Base-by-base conservation (phyloP, 2,888 invertebrate genomes). In the Pollenia angustigena region DNA sequence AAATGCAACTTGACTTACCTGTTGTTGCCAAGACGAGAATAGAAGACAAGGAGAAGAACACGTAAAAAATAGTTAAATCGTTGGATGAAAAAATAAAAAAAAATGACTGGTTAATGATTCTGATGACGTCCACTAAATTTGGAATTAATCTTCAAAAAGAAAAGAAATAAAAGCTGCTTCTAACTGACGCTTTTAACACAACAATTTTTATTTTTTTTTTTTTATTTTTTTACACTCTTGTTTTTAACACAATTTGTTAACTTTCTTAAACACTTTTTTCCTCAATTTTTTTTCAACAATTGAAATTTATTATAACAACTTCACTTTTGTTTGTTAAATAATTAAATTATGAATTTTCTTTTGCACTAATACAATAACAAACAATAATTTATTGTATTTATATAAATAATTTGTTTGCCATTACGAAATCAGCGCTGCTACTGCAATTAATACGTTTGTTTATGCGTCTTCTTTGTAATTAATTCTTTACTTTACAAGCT, bases 1-100 rank as follows among this genome's bases (percentile, higher is more conserved):
- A 54, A 52, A 52, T 81, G 64, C 72, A 81, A 81, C 75, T 60
- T 64, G 62, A 84, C 87, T 84, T 87, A 87, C 87, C 87, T 87
- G 87, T 87, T 84, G 78, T 84, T 86, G 60, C 76, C 81, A 84
- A 87, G 66, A 71, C 71, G 44, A 50, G 80, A 69, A 44, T 62
- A 48, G 58, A 71, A 80, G 40, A 60, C 69, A 76, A 66, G 81
- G 0, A 58, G 69, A 44, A 76, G 66, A 79, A 56, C 11, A 71
- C 48, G 16, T 72, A 60, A n/a, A 78, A 66, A 32, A 6, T 60
- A 69, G 48, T 76, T 62, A 50, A 69, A 81, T 71, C 12, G 58
- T 40, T 78, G 72, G 71, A 71, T 48, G 44, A 64, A 44, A 8
- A 75, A 64, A 50, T 16, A 76, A 64, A 68, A 81, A 81, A 60